Base-by-base conservation (phyloP, 2,888 invertebrate genomes). In the Philopedon plagiatum region DNA sequence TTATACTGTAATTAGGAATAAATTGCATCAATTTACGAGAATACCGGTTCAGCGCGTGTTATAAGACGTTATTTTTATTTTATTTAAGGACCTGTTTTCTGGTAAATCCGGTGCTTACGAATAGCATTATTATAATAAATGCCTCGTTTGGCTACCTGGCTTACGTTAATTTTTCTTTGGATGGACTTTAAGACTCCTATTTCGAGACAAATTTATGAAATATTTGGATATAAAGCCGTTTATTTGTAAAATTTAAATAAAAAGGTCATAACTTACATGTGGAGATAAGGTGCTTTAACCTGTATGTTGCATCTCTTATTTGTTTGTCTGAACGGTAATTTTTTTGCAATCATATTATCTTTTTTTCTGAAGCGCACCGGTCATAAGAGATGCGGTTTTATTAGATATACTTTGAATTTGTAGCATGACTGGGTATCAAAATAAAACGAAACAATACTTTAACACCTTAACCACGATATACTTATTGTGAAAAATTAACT, bases 71-170 rank as follows among this genome's bases (percentile, higher is more conserved):
- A 56, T 44, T 65, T 65, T 60, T 60, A 65, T 60, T 61, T 71
- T 66, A 44, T 71, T 54, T 56, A 41, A 60, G 71, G 60, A 71
- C 71, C 71, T 65, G 71, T 71, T 71, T 54, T 65, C 34, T 54
- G 64, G 70, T 63, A 54, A 69, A 37, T 19, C 41, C 32, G 58
- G 21, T 41, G 34, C 60, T 60, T 51, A 60, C 60, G 71, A 65
- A 66, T 71, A 65, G 71, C 71, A 71, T 71, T 71, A 71, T 71
- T 65, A 71, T 65, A 61, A 71, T 71, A 71, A 71, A 71, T 65
- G 71, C 60, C 65, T 67, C 68, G 54, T 68, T 68, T 21, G 60
- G 72, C 72, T 73, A 68, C 68, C 60, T 64, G 67, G 65, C 68
- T 71, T 74, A 71, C 68, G 68, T 71, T 71, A 57, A 66, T 65